phyloP scores from a whole-genome alignment of 2,113 vertebrate species.

The Crotalus tigris region DNA sequence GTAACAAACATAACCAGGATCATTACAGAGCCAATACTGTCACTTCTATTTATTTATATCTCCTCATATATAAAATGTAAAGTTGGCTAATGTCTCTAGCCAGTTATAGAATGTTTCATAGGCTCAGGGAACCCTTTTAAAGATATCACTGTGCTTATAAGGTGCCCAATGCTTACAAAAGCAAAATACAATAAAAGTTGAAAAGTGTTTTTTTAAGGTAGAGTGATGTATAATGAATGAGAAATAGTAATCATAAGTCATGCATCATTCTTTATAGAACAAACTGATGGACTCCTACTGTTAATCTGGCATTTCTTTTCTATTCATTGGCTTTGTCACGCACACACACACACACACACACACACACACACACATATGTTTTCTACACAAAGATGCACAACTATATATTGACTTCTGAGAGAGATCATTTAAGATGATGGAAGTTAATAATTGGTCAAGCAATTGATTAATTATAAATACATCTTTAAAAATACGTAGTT shows the following conservation, averaged over 20 bases:
- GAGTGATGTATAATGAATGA: not conserved
- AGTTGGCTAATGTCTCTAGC: not conserved
- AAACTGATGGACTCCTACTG: not conserved
- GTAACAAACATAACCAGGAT: not conserved
- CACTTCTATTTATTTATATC: not conserved
- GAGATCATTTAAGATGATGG: not conserved
- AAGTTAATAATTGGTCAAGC: not conserved
- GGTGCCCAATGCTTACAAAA: not conserved
- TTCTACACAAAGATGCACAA: not conserved
- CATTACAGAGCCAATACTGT: not conserved
- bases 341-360: not conserved
- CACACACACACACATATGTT: not conserved
- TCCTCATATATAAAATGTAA: not conserved
- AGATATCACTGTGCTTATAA: not conserved
- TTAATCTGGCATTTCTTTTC: constrained; percentile 38
- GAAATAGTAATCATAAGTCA: not conserved
- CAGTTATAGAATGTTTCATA: not conserved
- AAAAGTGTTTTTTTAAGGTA: not conserved
- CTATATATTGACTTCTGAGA: not conserved
- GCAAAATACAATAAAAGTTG: not conserved
- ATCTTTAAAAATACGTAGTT: constrained; percentile 24
- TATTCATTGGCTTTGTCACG: not conserved
- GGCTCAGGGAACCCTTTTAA: not conserved
- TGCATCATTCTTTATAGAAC: constrained; percentile 19
- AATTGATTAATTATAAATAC: constrained; percentile 32